These are phyloP conservation scores for Lytechinus variegatus DNA, from an alignment of 35 echinoderm and acorn worm species.

Conservation along the genomic window DNA sequence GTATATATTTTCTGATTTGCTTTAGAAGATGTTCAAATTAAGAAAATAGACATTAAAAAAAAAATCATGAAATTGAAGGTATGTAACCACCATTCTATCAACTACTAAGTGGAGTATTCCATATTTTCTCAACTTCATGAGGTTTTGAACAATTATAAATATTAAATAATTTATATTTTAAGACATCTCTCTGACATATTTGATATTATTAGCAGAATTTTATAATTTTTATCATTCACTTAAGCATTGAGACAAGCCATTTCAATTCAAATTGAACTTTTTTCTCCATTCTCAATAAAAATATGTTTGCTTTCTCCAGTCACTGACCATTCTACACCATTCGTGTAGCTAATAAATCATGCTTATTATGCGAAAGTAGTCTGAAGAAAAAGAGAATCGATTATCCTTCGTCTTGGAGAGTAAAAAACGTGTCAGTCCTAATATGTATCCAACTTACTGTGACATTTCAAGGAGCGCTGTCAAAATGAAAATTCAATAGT, in stretches of 20 bases:
- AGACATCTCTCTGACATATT: too few relatives aligned
- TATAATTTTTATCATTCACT: too few relatives aligned
- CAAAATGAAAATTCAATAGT: background rate
- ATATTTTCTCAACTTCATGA: too few relatives aligned
- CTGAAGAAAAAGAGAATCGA: background rate
- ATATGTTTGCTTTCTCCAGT: background rate
- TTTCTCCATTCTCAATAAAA: background rate
- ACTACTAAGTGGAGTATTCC: too few relatives aligned
- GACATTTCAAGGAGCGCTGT: conserved; percentile 1
- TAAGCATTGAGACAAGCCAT: background rate
- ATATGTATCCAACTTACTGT: background rate
- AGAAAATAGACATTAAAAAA: too few relatives aligned
- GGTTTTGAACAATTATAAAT: too few relatives aligned
- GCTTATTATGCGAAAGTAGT: background rate
- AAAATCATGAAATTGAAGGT: too few relatives aligned
- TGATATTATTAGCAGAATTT: too few relatives aligned
- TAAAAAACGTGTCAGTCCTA: background rate
- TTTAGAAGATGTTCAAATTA: too few relatives aligned
- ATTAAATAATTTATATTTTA: too few relatives aligned
- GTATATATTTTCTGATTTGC: too few relatives aligned
- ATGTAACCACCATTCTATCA: too few relatives aligned
- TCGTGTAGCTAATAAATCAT: background rate
- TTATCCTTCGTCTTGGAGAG: background rate
- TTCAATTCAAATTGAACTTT: background rate
- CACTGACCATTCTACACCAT: background rate